phyloP scores from a whole-genome alignment of 1,140 invertebrate species.

The Ridgeia piscesae region DNA sequence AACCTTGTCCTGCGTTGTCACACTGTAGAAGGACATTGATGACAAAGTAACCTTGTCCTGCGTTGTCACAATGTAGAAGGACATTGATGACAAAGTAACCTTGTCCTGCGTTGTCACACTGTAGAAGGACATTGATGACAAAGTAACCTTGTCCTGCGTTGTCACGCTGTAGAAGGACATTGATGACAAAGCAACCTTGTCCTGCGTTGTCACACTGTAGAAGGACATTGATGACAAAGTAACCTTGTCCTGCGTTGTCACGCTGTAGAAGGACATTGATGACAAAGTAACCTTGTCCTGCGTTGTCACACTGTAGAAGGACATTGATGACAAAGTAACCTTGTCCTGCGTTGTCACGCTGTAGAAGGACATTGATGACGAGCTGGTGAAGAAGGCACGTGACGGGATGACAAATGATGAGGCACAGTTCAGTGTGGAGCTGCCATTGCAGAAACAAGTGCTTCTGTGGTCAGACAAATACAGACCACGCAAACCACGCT shows the following conservation, averaged over 20 bases:
- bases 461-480: slow-evolving; percentile 99
- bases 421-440: slow-evolving; percentile 89
- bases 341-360: not conserved
- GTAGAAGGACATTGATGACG: slow-evolving; percentile 60
- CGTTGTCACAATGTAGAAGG: not conserved
- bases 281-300: not conserved
- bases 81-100: not conserved
- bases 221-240: not conserved
- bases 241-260: not conserved
- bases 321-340: not conserved
- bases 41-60: not conserved
- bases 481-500: slow-evolving; percentile 92
- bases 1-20: not conserved
- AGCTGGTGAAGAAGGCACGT: slow-evolving; percentile 71
- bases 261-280: not conserved
- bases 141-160: not conserved
- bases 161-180: not conserved
- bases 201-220: not conserved
- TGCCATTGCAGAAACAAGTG: slow-evolving; percentile 71
- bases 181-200: not conserved
- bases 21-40: not conserved
- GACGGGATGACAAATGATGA: slow-evolving; percentile 82
- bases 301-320: not conserved
- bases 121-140: not conserved
- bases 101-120: not conserved